Evolutionary conservation across 2,888 invertebrate species (phyloP), one percentile per base, ranked within the genome.

Genomic region (Notocelia uddmanniana): DNA sequence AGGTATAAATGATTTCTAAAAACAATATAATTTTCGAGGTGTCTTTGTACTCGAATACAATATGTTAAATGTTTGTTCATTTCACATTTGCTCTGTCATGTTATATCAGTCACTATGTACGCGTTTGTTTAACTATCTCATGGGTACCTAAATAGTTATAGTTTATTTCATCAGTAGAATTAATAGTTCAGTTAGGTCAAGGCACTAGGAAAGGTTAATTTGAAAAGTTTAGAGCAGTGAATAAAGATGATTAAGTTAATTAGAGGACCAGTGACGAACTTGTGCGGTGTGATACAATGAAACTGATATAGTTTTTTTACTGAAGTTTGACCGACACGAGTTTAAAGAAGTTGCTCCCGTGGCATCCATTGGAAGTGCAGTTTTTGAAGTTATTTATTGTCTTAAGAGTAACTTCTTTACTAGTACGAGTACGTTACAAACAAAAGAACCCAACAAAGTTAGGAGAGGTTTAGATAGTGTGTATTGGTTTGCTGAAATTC

Each of bases 351-450:
- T 64, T 63, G 9, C 34, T 63, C 50, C n/a, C 23, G 10, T 48
- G 60, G 60, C 60, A n/a, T 63, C 34, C 52, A 31, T 64, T 64
- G 23, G 50, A 9, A 70, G 64, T 45, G 50, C 59, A 52, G 58
- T 63, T 64, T 31, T 23, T 19, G 58, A 66, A 66, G 70, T 64
- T 64, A 64, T 66, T 70, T 70, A 70, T 70, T 70, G 58, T 64
- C 37, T 64, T 70, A 59, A 58, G 41, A 50, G 58, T 26, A 66
- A 70, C 70, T 66, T 41, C 21, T 64, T 57, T 45, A 45, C 45
- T n/a, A 41, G 5, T 5, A 26, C 2, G 5, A 5, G 26, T n/a
- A n/a, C n/a, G n/a, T n/a, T 37, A 37, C 37, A 37, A 41, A 52
- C 50, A 63, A 63, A 34, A 34, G 19, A 63, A 50, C 31, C 13